phyloP scores from a whole-genome alignment of 1,140 invertebrate genomes.

The Tachypleus tridentatus region DNA sequence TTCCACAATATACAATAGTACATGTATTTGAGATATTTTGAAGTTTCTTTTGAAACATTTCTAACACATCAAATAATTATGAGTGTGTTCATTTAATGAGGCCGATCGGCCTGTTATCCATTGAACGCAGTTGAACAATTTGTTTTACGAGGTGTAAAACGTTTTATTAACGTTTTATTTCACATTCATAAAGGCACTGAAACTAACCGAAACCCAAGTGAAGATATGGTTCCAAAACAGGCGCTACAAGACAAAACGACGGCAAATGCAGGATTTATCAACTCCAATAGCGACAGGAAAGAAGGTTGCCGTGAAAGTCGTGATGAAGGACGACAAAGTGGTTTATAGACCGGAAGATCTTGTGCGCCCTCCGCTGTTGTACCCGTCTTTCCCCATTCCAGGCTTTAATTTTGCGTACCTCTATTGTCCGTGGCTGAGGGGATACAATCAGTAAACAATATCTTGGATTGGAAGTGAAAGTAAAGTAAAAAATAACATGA shows the following conservation, averaged over 20 bases:
- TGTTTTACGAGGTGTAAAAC: too few species aligned
- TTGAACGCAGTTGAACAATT: too few species aligned
- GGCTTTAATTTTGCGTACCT: conserved; percentile 13
- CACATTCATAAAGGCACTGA: conserved; percentile 26
- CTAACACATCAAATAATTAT: too few species aligned
- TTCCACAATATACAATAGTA: too few species aligned
- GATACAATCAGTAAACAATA: too few species aligned
- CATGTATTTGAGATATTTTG: too few species aligned
- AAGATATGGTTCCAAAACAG: conserved; percentile 90
- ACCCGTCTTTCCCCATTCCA: conserved; percentile 18
- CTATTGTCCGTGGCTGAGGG: conserved; percentile 12
- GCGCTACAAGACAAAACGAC: conserved; percentile 49
- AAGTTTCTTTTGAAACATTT: too few species aligned
- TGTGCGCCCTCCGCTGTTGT: conserved; percentile 7
- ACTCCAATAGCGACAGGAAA: conserved; percentile 28
- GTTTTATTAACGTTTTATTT: too few species aligned
- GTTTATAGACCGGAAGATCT: conserved; percentile 13
- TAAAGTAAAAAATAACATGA: too few species aligned
- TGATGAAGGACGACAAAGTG: conserved; percentile 62
- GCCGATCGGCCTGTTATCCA: too few species aligned
- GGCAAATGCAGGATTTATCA: conserved; percentile 41
- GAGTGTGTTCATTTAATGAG: too few species aligned
- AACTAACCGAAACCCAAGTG: conserved; percentile 56
- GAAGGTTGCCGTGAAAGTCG: conserved; percentile 71
- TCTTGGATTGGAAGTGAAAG: too few species aligned